Evolutionary conservation across 2,888 invertebrate species (phyloP), one percentile per base, ranked within the genome.

Genomic region (Operophtera brumata): DNA sequence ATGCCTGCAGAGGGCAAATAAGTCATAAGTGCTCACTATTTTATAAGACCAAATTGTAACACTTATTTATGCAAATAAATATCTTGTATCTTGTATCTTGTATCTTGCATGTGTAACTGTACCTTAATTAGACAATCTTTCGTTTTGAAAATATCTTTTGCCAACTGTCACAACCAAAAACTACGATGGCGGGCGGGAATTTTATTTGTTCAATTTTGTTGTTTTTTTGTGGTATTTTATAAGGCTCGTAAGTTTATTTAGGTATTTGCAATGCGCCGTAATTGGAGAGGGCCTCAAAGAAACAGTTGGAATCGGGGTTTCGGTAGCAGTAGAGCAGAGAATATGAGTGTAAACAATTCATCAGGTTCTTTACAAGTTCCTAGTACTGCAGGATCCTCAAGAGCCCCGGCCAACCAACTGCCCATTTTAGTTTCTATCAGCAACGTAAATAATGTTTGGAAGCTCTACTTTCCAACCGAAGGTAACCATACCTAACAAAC

Each of bases 401-500:
- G 88, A 71, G 82, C 86, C 35, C 86, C 87, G 26, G 81, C 84
- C 2, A 87, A 86, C 62, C 88, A 86, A 57, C 57, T 78, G 37
- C 86, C 88, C 0, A 76, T 86, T 52, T 72, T 84, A 30, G 63
- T 88, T 8, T 70, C 81, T 32, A 59, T 86, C 43, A 70, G 67
- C 51, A 57, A 64, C 47, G 75, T 69, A 56, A 94, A 94, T 77
- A 90, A 92, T 64, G 93, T 94, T 13, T 96, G 96, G 95, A 93
- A 93, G 62, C 82, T 95, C 7, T 97, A 97, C 83, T 95, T 96
- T 78, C 92, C 94, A 34, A 89, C 92, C 49, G 93, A 94, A 90
- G 92, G 94, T 93, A 79, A 67, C 11, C 4, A 13, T n/a, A n/a
- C n/a, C n/a, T n/a, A n/a, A n/a, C n/a, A n/a, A n/a, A 46, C 25